Conservation (phyloP, 2,797 vertebrate genomes). For the Enteromius treurensis region DNA sequence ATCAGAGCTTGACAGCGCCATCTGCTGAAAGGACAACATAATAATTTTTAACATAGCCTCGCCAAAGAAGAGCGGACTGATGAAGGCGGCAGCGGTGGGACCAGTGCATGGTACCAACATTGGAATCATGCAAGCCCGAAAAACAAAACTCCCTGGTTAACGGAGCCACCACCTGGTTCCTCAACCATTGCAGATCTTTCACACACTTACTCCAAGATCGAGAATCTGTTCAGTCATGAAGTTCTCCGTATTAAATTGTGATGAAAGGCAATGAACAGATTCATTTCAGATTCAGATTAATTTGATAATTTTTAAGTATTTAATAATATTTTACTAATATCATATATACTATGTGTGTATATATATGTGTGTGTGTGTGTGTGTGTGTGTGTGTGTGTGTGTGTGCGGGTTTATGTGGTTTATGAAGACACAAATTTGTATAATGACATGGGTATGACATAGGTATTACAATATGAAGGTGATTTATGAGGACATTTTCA, state of each 20-base stretch:
- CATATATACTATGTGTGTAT: too few species aligned
- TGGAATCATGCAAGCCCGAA: constrained; percentile 85
- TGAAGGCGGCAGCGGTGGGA: constrained; percentile 76
- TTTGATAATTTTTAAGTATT: not conserved
- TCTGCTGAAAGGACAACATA: constrained; percentile 8
- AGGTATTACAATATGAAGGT: too few species aligned
- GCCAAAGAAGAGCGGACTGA: constrained; percentile 82
- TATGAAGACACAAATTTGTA: too few species aligned
- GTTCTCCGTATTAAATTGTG: not conserved
- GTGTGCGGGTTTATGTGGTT: too few species aligned
- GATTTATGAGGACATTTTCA: too few species aligned
- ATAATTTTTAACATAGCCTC: constrained; percentile 73
- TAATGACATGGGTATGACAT: too few species aligned
- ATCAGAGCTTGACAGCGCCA: constrained; percentile 20
- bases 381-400: too few species aligned
- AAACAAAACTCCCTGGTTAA: constrained; percentile 85
- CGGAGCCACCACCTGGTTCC: constrained; percentile 85
- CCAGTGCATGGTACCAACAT: constrained; percentile 82
- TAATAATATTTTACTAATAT: too few species aligned
- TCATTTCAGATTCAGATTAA: not conserved
- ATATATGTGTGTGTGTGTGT: too few species aligned
- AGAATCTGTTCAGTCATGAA: not conserved
- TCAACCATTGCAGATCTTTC: constrained; percentile 63
- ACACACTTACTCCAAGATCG: constrained; percentile 71
- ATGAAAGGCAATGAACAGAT: not conserved